Evolutionary conservation across 64 coral and sea anemone species (phyloP).

Genomic region (Anthopleura sola): DNA sequence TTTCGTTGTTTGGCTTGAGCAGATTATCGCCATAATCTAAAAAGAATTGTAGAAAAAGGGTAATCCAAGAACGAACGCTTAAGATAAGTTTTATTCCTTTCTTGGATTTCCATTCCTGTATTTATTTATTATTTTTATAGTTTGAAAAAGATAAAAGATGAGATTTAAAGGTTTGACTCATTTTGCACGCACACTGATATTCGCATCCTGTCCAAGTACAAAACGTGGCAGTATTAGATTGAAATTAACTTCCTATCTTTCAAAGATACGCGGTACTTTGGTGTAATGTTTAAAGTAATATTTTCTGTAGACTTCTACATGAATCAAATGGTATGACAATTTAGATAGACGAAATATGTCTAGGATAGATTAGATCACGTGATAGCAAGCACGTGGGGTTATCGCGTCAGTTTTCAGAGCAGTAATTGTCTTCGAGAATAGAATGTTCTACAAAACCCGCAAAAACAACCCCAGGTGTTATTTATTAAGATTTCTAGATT

Average conservation of each 20-base stretch:
- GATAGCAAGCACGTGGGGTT: background rate
- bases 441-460: background rate
- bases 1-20: background rate
- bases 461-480: background rate
- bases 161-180: background rate
- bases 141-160: background rate
- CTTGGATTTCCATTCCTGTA: background rate
- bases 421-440: background rate
- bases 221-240: background rate
- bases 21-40: background rate
- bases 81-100: background rate
- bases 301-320: background rate
- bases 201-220: background rate
- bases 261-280: background rate
- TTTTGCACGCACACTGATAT: background rate
- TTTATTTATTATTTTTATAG: slow-evolving; percentile 15
- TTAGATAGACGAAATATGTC: background rate
- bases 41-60: background rate
- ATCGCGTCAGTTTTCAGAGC: background rate
- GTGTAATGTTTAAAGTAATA: background rate
- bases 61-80: background rate
- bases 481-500: background rate
- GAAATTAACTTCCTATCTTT: background rate
- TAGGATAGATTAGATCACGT: background rate
- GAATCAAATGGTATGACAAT: background rate